Evolutionary conservation across 2,797 vertebrate species (phyloP), one percentile per base, ranked within the genome.

Genomic region (Sternarchorhynchus goeldii): DNA sequence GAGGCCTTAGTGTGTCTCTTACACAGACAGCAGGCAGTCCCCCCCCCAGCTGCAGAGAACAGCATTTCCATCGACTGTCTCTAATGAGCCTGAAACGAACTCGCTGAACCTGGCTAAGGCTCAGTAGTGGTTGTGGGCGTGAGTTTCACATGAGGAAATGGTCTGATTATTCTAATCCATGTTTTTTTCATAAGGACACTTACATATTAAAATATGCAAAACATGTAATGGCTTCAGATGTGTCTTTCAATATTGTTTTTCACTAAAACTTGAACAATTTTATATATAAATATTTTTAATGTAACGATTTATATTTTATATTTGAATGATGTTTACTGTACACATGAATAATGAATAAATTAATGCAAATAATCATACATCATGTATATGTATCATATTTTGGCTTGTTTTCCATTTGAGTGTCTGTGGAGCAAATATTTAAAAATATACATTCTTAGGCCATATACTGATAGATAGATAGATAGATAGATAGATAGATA

Each of bases 51-150:
- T 81, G 78, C 76, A 82, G 67, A 60, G 57, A 55, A 64, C 45
- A 63, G 8, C 31, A 55, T 76, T 64, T 16, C 56, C 73, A 83
- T 83, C 70, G 79, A 81, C 81, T 75, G 77, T 45, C 74, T 78
- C 81, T 83, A 85, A 85, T 83, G 84, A 85, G 84, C 79, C 79
- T 75, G 81, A 81, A 83, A 81, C 29, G 60, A 81, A 81, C 79
- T 62, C 70, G 79, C 77, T 85, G 81, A 85, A 81, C 79, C 79
- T 60, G 81, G 76, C 69, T 76, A 73, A 81, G 60, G 67, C 73
- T 73, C 65, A 34, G 66, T 77, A 75, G 73, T 77, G 32, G 58
- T 62, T 66, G 29, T 50, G 39, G 32, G 64, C 41, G 34, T 66
- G 64, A 16, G 29, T 14, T 57, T 17, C 29, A 56, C 34, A 76